Evolutionary conservation across 2,797 vertebrate genomes (phyloP).

Genomic region (Eupleurogrammus muticus): DNA sequence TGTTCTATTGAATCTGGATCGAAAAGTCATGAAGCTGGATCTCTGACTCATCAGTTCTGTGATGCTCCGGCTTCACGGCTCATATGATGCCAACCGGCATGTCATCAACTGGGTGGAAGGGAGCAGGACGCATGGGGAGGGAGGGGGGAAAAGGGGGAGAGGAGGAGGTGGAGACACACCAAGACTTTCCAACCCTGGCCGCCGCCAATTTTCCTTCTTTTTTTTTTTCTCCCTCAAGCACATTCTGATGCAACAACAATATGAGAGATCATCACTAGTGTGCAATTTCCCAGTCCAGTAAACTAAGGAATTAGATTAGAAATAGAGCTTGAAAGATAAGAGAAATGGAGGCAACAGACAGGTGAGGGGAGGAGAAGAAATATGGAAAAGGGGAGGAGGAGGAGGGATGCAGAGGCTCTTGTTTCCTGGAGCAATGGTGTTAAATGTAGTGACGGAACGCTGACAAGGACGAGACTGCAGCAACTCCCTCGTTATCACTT

Average conservation of each 20-base stretch:
- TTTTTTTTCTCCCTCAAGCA: conserved; percentile 1
- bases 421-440: conserved; percentile 71
- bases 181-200: conserved; percentile 30
- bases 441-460: conserved; percentile 63
- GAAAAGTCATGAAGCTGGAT: conserved; percentile 81
- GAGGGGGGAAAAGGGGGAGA: background rate
- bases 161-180: conserved; percentile 24
- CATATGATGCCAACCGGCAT: conserved; percentile 69
- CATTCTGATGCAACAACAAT: conserved; percentile 61
- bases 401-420: conserved; percentile 21
- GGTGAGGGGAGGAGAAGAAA: conserved; percentile 34
- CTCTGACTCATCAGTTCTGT: conserved; percentile 86
- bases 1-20: conserved; percentile 80
- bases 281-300: conserved; percentile 45
- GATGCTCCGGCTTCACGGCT: conserved; percentile 72
- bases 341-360: conserved; percentile 7
- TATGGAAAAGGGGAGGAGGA: conserved; percentile 18
- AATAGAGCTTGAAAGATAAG: conserved; percentile 35
- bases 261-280: conserved; percentile 44
- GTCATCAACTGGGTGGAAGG: conserved; percentile 61
- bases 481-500: conserved; percentile 27
- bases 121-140: too few relatives aligned
- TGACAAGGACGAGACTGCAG: conserved; percentile 42
- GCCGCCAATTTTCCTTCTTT: conserved; percentile 6
- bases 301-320: conserved; percentile 46